phyloP scores from a whole-genome alignment of 2,888 invertebrate species.

The Calameuta filiformis region DNA sequence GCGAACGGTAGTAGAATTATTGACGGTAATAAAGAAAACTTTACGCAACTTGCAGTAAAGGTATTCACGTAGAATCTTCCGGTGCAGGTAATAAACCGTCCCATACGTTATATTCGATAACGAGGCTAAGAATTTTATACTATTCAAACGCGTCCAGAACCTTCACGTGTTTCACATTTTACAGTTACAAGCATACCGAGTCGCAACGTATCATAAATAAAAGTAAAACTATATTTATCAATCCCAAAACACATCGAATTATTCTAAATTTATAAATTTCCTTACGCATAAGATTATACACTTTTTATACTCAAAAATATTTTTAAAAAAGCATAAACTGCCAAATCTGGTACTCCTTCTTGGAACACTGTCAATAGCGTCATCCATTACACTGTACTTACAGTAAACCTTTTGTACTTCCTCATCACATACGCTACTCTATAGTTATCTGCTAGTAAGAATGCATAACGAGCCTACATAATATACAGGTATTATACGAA shows the following conservation, averaged over 20 bases:
- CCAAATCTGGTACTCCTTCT: background rate
- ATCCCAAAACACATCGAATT: background rate
- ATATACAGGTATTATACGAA: slow-evolving; percentile 3
- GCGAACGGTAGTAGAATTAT: background rate
- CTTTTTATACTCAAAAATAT: background rate
- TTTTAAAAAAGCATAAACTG: background rate
- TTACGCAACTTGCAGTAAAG: background rate
- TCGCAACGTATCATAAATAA: background rate
- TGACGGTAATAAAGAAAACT: background rate
- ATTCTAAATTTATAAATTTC: background rate
- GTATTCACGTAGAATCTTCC: background rate
- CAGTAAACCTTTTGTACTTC: slow-evolving; percentile 4
- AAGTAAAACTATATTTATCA: background rate
- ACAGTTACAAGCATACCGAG: background rate
- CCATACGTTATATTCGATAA: background rate
- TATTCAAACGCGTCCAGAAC: background rate
- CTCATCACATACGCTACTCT: slow-evolving; percentile 2
- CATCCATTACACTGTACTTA: background rate
- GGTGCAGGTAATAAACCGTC: background rate
- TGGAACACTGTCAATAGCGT: background rate
- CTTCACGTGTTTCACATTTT: background rate
- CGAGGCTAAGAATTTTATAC: background rate
- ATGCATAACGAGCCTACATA: slow-evolving; percentile 8
- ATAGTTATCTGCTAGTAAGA: slow-evolving; percentile 4
- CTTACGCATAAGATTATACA: background rate